These are phyloP conservation scores for Pipistrellus pipistrellus DNA, from an alignment of 2,797 vertebrate genomes.

Conservation along the genomic window DNA sequence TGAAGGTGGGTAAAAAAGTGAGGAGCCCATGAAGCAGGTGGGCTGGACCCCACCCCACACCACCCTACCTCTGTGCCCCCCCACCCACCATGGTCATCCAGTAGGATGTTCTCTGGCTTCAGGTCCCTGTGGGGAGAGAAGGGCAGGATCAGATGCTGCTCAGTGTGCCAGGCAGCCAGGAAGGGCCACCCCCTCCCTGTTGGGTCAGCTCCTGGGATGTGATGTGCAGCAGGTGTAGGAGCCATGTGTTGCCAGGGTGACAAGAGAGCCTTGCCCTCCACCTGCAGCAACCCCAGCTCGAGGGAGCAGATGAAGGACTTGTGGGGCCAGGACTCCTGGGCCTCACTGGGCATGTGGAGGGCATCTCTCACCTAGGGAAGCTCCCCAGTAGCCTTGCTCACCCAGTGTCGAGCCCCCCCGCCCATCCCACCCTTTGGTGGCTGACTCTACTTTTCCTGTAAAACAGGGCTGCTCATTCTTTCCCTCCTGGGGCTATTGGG, in stretches of 20 bases:
- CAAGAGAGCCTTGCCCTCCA: neutral
- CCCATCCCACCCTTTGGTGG: neutral
- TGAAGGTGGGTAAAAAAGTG: conserved; percentile 75
- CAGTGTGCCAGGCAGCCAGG: neutral
- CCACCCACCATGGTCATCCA: conserved; percentile 96
- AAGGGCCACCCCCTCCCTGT: neutral
- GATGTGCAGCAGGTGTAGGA: neutral
- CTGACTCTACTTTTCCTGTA: neutral
- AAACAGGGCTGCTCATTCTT: neutral
- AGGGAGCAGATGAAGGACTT: neutral
- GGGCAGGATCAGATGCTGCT: conserved; percentile 60
- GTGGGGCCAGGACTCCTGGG: neutral
- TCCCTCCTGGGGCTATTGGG: neutral
- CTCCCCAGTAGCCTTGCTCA: neutral
- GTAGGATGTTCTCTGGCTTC: conserved; percentile 98
- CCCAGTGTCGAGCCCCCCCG: neutral
- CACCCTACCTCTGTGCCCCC: neutral
- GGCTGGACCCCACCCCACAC: neutral
- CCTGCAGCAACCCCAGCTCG: rapidly evolving
- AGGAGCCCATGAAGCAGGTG: neutral
- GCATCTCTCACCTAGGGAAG: neutral
- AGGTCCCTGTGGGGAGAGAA: conserved; percentile 92
- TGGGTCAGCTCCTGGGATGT: neutral
- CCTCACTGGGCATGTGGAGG: neutral
- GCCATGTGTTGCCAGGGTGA: neutral